phyloP scores from a whole-genome alignment of 2,113 vertebrate species.

The Rhinogobius similis region DNA sequence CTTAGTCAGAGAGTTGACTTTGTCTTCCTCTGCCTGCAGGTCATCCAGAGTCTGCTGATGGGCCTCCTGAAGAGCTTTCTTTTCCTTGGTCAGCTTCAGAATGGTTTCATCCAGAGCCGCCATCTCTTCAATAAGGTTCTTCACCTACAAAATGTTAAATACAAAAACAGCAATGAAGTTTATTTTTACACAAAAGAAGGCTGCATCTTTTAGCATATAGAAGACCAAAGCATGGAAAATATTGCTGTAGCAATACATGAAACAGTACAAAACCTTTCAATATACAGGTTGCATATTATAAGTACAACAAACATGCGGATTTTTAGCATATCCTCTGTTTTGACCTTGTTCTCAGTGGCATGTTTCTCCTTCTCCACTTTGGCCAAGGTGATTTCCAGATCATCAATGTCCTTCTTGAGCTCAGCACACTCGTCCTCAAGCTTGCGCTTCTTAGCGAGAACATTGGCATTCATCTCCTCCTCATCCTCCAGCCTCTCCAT shows the following conservation, averaged over 20 bases:
- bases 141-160: constrained; percentile 78
- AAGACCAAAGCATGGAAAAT: neutral
- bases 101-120: constrained; percentile 87
- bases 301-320: neutral
- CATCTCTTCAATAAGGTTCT: constrained; percentile 95
- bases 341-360: constrained; percentile 93
- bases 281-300: neutral
- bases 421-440: constrained; percentile 91
- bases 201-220: neutral
- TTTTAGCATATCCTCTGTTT: neutral
- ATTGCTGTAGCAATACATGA: neutral
- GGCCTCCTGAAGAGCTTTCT: constrained; percentile 89
- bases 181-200: neutral
- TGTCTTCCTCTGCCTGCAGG: constrained; percentile 92
- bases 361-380: constrained; percentile 97
- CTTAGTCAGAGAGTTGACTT: constrained; percentile 88
- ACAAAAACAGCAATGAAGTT: neutral
- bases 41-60: constrained; percentile 92
- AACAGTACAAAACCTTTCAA: neutral
- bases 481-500: constrained; percentile 89
- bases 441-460: constrained; percentile 87
- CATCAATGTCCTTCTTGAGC: constrained; percentile 94
- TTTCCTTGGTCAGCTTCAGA: constrained; percentile 88
- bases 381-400: constrained; percentile 89
- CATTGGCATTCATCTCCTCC: constrained; percentile 85